A percentile compares a stretch with the other conserved stretches of the same genome.
Conservation (phyloP, 1,140 invertebrate genomes). For the Charaxes varanes region DNA sequence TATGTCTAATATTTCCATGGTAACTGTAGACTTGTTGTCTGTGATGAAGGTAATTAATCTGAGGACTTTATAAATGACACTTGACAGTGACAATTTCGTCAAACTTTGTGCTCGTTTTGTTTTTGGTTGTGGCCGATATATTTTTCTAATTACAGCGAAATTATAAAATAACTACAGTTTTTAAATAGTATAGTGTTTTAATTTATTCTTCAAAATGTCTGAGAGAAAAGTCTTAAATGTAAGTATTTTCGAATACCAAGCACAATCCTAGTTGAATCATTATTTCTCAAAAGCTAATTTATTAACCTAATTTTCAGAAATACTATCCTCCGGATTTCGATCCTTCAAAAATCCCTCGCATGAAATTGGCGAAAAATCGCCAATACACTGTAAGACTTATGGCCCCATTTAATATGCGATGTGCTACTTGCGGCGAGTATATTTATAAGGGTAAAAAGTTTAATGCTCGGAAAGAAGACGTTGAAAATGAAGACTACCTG, state of each 20-base stretch:
- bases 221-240: constrained; percentile 95
- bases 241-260: constrained; percentile 77
- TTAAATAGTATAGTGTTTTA: too few relatives aligned
- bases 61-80: too few relatives aligned
- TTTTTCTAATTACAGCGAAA: too few relatives aligned
- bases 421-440: constrained; percentile 98
- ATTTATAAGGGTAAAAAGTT: constrained; percentile 99
- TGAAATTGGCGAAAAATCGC: constrained; percentile 93
- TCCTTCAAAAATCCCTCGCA: constrained; percentile 98
- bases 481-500: constrained; percentile 97
- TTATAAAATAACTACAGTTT: too few relatives aligned
- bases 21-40: too few relatives aligned
- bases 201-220: constrained; percentile 91
- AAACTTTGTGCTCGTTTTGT: too few relatives aligned
- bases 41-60: too few relatives aligned
- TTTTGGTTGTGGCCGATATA: too few relatives aligned
- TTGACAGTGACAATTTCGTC: too few relatives aligned
- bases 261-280: too few relatives aligned
- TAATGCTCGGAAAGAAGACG: constrained; percentile 99
- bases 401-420: constrained; percentile 99
- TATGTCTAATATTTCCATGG: too few relatives aligned
- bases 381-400: constrained; percentile 98
- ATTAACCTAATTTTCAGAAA: constrained; percentile 95
- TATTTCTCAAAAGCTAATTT: too few relatives aligned
- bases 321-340: constrained; percentile 99